phyloP scores from a whole-genome alignment of 2,888 invertebrate species.

The Phanerotoma sp. region DNA sequence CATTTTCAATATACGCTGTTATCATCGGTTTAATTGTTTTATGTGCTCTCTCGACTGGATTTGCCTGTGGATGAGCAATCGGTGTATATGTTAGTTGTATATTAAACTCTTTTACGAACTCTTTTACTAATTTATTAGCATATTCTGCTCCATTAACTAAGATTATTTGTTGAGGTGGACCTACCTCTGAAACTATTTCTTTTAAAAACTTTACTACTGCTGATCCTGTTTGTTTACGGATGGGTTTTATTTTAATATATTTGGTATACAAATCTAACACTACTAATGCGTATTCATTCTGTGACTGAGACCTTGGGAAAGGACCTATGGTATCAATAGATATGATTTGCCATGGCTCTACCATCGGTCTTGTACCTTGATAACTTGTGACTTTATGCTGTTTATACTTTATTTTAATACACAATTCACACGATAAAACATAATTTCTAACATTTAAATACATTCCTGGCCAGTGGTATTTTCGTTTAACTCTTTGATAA shows the following conservation, averaged over 20 bases:
- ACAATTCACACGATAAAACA: slow-evolving; percentile 20
- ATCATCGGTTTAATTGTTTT: slow-evolving; percentile 17
- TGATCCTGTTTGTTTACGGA: slow-evolving; percentile 12
- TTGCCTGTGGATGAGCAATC: slow-evolving; percentile 24
- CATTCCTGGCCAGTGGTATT: slow-evolving; percentile 17
- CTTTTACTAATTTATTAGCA: slow-evolving; percentile 23
- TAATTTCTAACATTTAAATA: slow-evolving; percentile 13
- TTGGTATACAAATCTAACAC: slow-evolving; percentile 24
- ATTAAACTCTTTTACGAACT: slow-evolving; percentile 1
- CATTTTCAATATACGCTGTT: slow-evolving; percentile 16
- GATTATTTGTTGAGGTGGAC: slow-evolving; percentile 16
- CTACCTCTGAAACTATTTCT: slow-evolving; percentile 19
- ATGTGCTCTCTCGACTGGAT: slow-evolving; percentile 27
- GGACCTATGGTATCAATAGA: slow-evolving; percentile 21
- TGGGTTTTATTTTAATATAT: slow-evolving; percentile 19
- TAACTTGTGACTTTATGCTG: slow-evolving; percentile 14
- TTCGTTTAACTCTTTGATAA: slow-evolving; percentile 2
- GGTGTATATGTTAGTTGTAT: slow-evolving; percentile 3
- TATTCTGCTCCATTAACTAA: slow-evolving; percentile 28
- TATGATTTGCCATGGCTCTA: slow-evolving; percentile 22
- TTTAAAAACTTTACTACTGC: slow-evolving; percentile 6
- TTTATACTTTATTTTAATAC: slow-evolving; percentile 21
- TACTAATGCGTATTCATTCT: slow-evolving; percentile 18
- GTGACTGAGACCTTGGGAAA: slow-evolving; percentile 15
- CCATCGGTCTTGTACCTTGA: slow-evolving; percentile 6